Conservation (phyloP, 2,113 vertebrate genomes). For the Engystomops pustulosus region DNA sequence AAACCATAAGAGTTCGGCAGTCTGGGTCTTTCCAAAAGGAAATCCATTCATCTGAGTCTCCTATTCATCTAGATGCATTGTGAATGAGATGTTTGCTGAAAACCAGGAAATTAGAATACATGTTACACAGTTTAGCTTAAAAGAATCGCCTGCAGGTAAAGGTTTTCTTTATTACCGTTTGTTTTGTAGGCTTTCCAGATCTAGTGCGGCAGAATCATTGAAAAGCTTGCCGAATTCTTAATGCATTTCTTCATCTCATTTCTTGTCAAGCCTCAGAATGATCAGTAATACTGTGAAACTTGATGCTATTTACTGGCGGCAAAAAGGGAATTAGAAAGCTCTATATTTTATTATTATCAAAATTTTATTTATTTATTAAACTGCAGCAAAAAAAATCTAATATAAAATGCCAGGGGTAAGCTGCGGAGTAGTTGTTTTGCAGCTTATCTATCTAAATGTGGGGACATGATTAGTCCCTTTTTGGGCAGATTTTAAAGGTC, state of each 20-base stretch:
- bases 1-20: neutral
- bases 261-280: neutral
- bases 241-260: neutral
- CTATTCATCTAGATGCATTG: slow-evolving; percentile 33
- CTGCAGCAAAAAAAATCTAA: neutral
- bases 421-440: neutral
- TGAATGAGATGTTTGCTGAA: slow-evolving; percentile 36
- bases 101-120: slow-evolving; percentile 30
- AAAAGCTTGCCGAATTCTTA: neutral
- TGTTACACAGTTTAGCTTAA: neutral
- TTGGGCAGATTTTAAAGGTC: no score
- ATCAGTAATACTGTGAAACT: neutral
- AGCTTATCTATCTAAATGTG: neutral
- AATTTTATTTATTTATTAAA: neutral
- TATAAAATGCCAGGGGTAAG: neutral
- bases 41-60: slow-evolving; percentile 35
- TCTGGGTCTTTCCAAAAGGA: neutral
- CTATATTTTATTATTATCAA: neutral
- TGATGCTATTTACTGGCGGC: neutral
- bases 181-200: slow-evolving; percentile 4
- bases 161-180: neutral
- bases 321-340: neutral
- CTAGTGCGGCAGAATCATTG: neutral
- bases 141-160: slow-evolving; percentile 24
- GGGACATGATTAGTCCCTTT: no score